Conservation (phyloP, 1,140 invertebrate genomes). For the Bombyx mandarina region DNA sequence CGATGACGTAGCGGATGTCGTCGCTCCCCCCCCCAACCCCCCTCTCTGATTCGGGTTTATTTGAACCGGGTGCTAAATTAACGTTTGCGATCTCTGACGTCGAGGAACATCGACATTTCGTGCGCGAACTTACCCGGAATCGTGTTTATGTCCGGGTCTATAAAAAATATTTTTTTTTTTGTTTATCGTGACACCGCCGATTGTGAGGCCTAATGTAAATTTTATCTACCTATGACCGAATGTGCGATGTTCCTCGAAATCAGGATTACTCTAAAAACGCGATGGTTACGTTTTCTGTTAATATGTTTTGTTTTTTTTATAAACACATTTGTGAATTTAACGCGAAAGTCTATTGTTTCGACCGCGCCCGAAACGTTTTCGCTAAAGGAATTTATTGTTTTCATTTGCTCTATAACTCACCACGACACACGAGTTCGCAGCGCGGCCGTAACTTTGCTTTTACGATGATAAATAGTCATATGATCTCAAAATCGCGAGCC, state of each 20-base stretch:
- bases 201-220: constrained; percentile 36
- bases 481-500: constrained; percentile 61
- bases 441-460: too few relatives aligned
- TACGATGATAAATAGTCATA: constrained; percentile 7
- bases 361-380: too few relatives aligned
- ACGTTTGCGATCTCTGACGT: constrained; percentile 9
- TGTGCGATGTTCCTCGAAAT: constrained; percentile 30
- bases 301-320: too few relatives aligned
- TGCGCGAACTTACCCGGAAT: constrained; percentile 8
- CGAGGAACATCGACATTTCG: constrained; percentile 36
- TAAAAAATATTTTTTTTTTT: not conserved
- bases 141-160: not conserved
- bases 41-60: constrained; percentile 6
- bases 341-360: too few relatives aligned
- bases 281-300: too few relatives aligned
- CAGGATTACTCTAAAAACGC: constrained; percentile 3
- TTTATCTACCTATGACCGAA: constrained; percentile 19
- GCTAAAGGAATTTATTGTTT: too few relatives aligned
- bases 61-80: constrained; percentile 37
- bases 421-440: too few relatives aligned
- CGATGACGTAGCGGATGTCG: not conserved
- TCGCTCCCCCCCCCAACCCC: too few relatives aligned
- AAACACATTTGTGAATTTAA: too few relatives aligned
- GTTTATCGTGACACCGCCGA: constrained; percentile 1
- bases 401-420: too few relatives aligned